Base-by-base conservation (phyloP, 2,888 invertebrate species). In the Tetranychus piercei region DNA sequence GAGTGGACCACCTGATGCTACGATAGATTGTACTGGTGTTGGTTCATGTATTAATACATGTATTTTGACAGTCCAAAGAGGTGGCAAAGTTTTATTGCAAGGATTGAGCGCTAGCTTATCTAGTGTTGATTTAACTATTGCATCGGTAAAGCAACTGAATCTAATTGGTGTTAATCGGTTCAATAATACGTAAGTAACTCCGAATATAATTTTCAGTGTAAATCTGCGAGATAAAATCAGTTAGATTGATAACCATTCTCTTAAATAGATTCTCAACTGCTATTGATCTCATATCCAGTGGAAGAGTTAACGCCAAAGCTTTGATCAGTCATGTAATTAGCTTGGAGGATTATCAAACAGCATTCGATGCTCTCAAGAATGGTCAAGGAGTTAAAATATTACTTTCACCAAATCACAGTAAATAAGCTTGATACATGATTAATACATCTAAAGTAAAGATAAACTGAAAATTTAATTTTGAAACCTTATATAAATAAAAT, bases 111-210 rank as follows among this genome's bases (percentile, higher is more conserved):
- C 75, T 87, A 90, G 1, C 88, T 95, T 78, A 95, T 95, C 81
- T 94, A 94, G 77, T 89, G 89, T 79, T 95, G 95, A 5, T 90
- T 88, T 1, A 88, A 92, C 81, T 83, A 88, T n/a, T 89, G 89
- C 73, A 87, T 90, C 64, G 85, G 89, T 55, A 23, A 73, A 73
- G 23, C 71, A 76, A 67, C 65, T 76, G 1, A 55, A 76, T 34
- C 20, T 76, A 0, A 55, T 71, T 18, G 74, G 73, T 20, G 73
- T 72, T 6, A 66, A 66, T 11, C 73, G 75, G 9, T 75, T 70
- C 44, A 70, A 73, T 6, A 73, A 73, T 22, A 77, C 77, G 64
- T 77, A 76, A 64, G 34, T 34, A 34, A 34, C 34, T 34, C 34
- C 3, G 3, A 34, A 4, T 34, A 34, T 34, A 34, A 34, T 34